These are phyloP conservation scores for Dorcus parallelipipedus DNA, from an alignment of 2,888 invertebrate species.

Conservation along the genomic window DNA sequence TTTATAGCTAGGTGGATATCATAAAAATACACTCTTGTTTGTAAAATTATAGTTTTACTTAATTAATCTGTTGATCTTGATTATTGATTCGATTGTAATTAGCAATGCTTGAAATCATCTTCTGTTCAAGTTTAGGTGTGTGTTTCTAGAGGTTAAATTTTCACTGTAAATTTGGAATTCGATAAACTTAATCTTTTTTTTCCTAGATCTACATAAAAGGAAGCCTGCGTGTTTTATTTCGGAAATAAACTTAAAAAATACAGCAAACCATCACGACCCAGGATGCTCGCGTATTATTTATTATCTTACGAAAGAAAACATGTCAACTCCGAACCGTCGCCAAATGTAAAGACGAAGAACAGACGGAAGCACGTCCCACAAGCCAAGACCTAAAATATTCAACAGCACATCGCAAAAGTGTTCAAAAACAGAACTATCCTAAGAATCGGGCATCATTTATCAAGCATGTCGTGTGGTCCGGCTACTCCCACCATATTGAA, in stretches of 20 bases:
- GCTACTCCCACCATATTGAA: conserved; percentile 51
- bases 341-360: conserved; percentile 34
- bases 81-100: too few species aligned
- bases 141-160: too few species aligned
- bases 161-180: too few species aligned
- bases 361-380: conserved; percentile 41
- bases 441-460: conserved; percentile 50
- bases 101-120: too few species aligned
- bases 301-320: conserved; percentile 32
- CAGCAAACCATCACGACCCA: conserved; percentile 6
- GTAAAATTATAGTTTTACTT: too few species aligned
- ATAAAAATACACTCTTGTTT: too few species aligned
- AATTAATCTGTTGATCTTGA: too few species aligned
- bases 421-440: conserved; percentile 43
- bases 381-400: conserved; percentile 42
- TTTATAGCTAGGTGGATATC: too few species aligned
- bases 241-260: neutral
- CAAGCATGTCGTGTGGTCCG: conserved; percentile 49
- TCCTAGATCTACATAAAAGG: too few species aligned
- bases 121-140: too few species aligned
- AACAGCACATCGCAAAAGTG: conserved; percentile 45
- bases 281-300: conserved; percentile 30
- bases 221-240: too few species aligned
- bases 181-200: too few species aligned
- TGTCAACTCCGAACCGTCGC: conserved; percentile 29